Evolutionary conservation across 2,113 vertebrate genomes (phyloP).

Genomic region (Turnix velox): DNA sequence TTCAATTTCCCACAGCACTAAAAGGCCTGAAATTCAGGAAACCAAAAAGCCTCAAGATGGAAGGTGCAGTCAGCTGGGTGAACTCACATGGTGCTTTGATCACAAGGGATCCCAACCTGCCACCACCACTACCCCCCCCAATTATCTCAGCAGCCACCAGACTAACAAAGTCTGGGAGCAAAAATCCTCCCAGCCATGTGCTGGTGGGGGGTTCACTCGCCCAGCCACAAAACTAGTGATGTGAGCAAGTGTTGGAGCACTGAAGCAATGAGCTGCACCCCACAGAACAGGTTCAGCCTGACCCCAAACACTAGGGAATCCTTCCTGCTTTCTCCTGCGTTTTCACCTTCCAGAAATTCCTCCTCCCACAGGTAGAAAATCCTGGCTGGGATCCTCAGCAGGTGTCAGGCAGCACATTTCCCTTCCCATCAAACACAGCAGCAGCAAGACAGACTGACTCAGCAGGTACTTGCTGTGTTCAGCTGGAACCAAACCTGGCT

Average conservation of each 20-base stretch:
- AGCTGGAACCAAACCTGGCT: background rate
- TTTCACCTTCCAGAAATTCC: conserved; percentile 18
- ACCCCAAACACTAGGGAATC: background rate
- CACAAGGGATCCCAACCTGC: background rate
- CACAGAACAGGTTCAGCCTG: background rate
- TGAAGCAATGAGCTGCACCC: background rate
- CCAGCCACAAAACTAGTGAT: background rate
- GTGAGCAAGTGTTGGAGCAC: rapidly evolving
- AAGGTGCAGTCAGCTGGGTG: background rate
- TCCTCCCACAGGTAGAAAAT: background rate
- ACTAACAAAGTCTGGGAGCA: background rate
- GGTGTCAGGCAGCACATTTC: background rate
- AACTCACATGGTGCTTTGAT: background rate
- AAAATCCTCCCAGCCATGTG: background rate
- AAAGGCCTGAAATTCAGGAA: background rate
- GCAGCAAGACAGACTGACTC: background rate
- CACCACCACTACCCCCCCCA: background rate
- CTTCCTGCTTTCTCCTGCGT: background rate
- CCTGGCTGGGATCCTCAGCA: conserved; percentile 9
- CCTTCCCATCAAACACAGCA: background rate
- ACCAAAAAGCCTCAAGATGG: background rate
- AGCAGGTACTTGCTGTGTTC: background rate
- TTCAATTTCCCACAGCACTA: background rate
- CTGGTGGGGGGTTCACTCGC: background rate
- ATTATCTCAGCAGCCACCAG: background rate